Base-by-base conservation (phyloP, 2,888 invertebrate genomes). In the Lepetodrilus schrolli region DNA sequence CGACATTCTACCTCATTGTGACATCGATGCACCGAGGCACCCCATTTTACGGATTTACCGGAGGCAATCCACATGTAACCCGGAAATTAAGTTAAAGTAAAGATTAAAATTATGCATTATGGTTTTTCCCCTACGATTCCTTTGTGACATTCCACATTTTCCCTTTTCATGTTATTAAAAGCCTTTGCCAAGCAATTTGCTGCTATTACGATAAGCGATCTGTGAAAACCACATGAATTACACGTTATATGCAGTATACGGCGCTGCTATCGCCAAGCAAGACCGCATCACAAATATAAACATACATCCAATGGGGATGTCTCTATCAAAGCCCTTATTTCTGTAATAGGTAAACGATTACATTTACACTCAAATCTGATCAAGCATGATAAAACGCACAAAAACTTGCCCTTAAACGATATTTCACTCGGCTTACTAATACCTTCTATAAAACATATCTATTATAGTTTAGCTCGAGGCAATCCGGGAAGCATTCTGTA, bases 91-190 rank as follows among this genome's bases (percentile, higher is more conserved):
- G 17, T 30, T 30, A 58, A n/a, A 58, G 34, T 58, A 58, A 17
- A 58, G 58, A 58, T 58, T 58, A 58, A 58, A 58, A 58, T 58
- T 58, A 58, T 58, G 58, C 58, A 58, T 58, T 58, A 58, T 30
- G 58, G 58, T 30, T 30, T 58, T 30, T 34, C 26, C 30, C 58
- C 30, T 58, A 13, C 17, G 58, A 58, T 30, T 58, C 30, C 34
- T 58, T 58, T 58, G 58, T 58, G 34, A 34, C 23, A 58, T 30
- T 30, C 13, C n/a, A 13, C 43, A 17, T 43, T 43, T 43, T 1
- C 38, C 58, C 58, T 58, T 58, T 58, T 58, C 58, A 58, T 58
- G 58, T 58, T 58, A 58, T 58, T 58, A 58, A 58, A 58, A 58
- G 30, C 58, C 30, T 30, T 58, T 58, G 58, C 13, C 17, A 34